Evolutionary conservation across 2,888 invertebrate genomes (phyloP).

Genomic region (Lycocerus yunnanus): DNA sequence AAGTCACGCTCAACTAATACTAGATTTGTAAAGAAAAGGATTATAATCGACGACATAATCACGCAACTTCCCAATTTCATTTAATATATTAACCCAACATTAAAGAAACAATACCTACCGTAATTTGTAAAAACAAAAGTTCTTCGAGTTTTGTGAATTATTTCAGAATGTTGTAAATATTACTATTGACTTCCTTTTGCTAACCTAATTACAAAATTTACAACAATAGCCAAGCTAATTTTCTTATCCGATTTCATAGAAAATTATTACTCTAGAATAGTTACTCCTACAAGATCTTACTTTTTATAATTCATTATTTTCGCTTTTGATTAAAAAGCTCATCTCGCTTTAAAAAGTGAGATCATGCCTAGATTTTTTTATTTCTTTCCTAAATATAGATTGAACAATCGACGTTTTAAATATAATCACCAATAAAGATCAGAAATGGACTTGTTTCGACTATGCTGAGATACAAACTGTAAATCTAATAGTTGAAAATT

Average conservation of each 20-base stretch:
- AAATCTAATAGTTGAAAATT: too few relatives aligned
- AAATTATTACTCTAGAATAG: background rate
- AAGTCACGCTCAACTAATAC: conserved; percentile 24
- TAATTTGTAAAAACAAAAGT: conserved; percentile 12
- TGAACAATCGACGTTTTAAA: too few relatives aligned
- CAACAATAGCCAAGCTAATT: background rate
- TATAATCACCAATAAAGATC: too few relatives aligned
- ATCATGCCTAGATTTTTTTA: too few relatives aligned
- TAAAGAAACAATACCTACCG: conserved; percentile 4
- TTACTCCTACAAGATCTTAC: background rate
- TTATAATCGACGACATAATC: conserved; percentile 18
- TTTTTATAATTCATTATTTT: too few relatives aligned
- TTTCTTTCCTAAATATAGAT: too few relatives aligned
- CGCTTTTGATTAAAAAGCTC: too few relatives aligned
- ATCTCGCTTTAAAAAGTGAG: too few relatives aligned
- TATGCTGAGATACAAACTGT: too few relatives aligned
- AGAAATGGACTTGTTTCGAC: too few relatives aligned
- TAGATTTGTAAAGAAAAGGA: conserved; percentile 21
- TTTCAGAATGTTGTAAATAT: background rate
- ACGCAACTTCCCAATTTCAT: conserved; percentile 24
- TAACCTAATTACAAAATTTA: background rate
- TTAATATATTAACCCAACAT: conserved; percentile 13
- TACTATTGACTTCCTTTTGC: background rate
- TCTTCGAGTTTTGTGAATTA: background rate
- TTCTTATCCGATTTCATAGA: background rate